These are phyloP conservation scores for Drosophila pegasa DNA, from an alignment of 2,888 invertebrate genomes.

Conservation along the genomic window DNA sequence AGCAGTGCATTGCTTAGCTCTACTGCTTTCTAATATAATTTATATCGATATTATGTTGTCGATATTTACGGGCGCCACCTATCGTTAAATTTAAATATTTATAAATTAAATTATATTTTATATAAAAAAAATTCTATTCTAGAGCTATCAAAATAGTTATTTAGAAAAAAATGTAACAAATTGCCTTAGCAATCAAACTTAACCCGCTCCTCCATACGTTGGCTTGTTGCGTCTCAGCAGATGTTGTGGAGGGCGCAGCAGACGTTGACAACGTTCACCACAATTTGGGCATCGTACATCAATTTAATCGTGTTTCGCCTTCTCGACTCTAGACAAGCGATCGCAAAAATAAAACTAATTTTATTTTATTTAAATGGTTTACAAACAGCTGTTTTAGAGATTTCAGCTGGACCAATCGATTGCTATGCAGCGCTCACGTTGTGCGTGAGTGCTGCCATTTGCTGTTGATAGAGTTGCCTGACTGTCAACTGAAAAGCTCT, in stretches of 20 bases:
- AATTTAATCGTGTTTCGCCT: too few relatives aligned
- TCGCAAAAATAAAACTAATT: conserved; percentile 3
- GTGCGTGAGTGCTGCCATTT: not conserved
- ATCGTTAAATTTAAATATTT: not conserved
- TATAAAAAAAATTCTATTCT: too few relatives aligned
- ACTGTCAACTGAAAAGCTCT: not conserved
- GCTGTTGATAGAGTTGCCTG: not conserved
- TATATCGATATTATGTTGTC: not conserved
- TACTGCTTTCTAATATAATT: not conserved
- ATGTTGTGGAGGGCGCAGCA: conserved; percentile 17
- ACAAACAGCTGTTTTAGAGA: conserved; percentile 10
- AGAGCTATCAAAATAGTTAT: too few relatives aligned
- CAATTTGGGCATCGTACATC: conserved; percentile 2
- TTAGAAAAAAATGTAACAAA: too few relatives aligned
- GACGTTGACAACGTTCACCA: not conserved
- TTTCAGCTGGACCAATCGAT: not conserved
- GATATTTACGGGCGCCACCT: not conserved
- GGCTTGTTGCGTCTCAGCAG: conserved; percentile 4
- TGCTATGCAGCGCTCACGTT: not conserved
- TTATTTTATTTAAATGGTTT: not conserved
- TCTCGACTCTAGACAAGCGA: not conserved
- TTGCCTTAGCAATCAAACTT: too few relatives aligned
- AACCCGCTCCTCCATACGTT: not conserved
- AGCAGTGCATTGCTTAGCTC: not conserved
- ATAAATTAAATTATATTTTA: not conserved